Base-by-base conservation (phyloP, 2,113 vertebrate species). In the Murina feae region DNA sequence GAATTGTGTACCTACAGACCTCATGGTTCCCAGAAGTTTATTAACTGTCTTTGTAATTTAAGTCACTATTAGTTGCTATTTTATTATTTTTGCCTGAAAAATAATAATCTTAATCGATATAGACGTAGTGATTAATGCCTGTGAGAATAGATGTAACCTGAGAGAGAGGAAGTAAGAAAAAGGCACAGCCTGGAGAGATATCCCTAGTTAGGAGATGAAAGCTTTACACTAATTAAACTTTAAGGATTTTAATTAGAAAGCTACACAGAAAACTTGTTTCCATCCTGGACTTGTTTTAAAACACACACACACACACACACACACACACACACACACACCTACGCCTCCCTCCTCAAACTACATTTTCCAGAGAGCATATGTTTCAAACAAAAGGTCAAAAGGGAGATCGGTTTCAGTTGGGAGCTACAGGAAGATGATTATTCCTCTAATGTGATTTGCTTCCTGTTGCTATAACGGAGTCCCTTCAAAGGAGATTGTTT, bases 371-470 rank as follows among this genome's bases (percentile, higher is more conserved):
- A 89, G 79, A 94, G 89, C 35, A 0, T 84, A 21, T 68, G 30
- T 93, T 93, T 86, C 83, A 88, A 79, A 86, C 9, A n/a, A 93
- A 95, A 96, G 89, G 95, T 94, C 93, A 47, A 6, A 86, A 81
- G 86, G 60, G 75, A 91, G 93, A 81, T 78, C 9, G 0, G 37
- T 88, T 93, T 95, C 81, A 72, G 58, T 58, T 28, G 65, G 87
- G 44, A 93, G 90, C 88, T 91, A 28, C 12, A 20, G 78, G 78
- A 90, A 53, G 81, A 53, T 39, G 81, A 86, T 87, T 84, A 68
- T 85, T 84, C 78, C 83, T 91, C 84, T 95, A 74, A 89, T n/a
- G 65, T 75, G 80, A 49, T 85, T 83, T 81, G 80, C 37, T 81
- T 80, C 95, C 92, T 91, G 60, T 82, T 68, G 92, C 86, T 96